Evolutionary conservation across 2,797 vertebrate species (phyloP).

Genomic region (Nasua narica): DNA sequence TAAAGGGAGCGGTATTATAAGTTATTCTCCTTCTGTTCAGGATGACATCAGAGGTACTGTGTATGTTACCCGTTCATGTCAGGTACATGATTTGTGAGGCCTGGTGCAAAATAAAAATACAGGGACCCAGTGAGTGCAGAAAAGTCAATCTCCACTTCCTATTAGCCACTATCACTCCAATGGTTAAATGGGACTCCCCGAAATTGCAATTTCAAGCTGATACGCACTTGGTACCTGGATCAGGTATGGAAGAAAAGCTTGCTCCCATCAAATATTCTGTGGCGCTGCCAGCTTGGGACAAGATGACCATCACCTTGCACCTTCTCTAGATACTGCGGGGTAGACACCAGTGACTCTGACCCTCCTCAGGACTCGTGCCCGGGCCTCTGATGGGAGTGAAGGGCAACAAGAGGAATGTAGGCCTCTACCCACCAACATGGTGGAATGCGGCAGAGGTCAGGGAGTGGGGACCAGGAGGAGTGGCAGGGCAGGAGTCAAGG

Average conservation of each 20-base stretch:
- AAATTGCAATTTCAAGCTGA: neutral
- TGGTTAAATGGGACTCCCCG: neutral
- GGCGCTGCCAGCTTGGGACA: neutral
- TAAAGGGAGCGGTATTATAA: neutral
- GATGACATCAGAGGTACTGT: neutral
- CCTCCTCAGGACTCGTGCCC: neutral
- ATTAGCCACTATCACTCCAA: too few species aligned
- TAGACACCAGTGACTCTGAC: neutral
- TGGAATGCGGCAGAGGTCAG: neutral
- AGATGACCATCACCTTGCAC: neutral
- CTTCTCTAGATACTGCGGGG: neutral
- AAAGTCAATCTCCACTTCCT: neutral
- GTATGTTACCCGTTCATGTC: neutral
- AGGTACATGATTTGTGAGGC: neutral
- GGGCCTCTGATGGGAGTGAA: accelerated
- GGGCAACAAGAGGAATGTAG: neutral
- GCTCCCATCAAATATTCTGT: neutral
- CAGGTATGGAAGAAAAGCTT: neutral
- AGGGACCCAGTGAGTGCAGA: accelerated
- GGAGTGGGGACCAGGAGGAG: neutral
- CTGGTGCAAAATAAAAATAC: neutral
- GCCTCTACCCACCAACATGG: neutral
- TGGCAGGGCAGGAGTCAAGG: neutral
- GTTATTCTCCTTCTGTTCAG: neutral
- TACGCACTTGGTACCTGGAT: neutral